These are phyloP conservation scores for Holotrichia oblita DNA, from an alignment of 1,140 invertebrate genomes.

Conservation along the genomic window DNA sequence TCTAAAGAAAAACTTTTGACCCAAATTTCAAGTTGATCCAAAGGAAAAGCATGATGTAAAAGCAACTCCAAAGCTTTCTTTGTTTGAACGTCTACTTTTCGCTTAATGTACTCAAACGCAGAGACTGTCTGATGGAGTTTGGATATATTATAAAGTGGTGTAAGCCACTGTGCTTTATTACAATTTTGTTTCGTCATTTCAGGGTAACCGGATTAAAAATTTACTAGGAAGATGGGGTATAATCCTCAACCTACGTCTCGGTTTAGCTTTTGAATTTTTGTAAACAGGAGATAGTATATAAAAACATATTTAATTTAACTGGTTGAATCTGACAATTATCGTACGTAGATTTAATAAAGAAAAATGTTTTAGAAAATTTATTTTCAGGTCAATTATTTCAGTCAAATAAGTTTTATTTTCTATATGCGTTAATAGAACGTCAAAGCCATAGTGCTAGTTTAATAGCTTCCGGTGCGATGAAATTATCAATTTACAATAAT, in stretches of 20 bases:
- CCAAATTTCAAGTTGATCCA: too few relatives aligned
- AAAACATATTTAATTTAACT: too few relatives aligned
- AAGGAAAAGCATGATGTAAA: background rate
- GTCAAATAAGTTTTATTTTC: too few relatives aligned
- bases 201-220: background rate
- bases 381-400: too few relatives aligned
- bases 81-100: background rate
- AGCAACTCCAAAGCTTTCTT: background rate
- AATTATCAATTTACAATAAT: background rate
- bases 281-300: too few relatives aligned
- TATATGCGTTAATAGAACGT: background rate
- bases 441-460: background rate
- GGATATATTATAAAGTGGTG: background rate
- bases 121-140: background rate
- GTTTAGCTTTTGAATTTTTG: too few relatives aligned
- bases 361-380: too few relatives aligned
- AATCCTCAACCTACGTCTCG: too few relatives aligned
- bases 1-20: too few relatives aligned
- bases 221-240: background rate
- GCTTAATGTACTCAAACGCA: background rate
- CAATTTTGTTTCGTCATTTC: background rate
- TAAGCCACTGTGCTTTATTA: background rate
- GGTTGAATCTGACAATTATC: too few relatives aligned
- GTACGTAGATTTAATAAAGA: too few relatives aligned
- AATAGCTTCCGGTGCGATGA: background rate